These are phyloP conservation scores for Polypedilum vanderplanki DNA, from an alignment of 1,140 invertebrate genomes.

Conservation along the genomic window DNA sequence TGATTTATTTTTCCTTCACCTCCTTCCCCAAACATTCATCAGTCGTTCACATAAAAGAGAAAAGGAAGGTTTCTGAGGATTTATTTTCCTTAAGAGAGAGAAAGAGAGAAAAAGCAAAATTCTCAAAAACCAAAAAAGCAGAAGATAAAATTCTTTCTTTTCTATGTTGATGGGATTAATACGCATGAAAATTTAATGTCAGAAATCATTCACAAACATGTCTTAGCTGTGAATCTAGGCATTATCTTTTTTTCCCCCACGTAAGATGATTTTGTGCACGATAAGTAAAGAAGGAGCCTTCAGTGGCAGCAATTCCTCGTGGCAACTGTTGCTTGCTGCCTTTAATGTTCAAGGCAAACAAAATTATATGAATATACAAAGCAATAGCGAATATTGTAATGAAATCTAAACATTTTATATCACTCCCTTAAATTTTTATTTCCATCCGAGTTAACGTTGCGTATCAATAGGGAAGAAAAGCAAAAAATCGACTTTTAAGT, in stretches of 20 bases:
- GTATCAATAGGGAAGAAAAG: neutral
- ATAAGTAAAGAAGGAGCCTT: neutral
- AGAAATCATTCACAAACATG: slow-evolving; percentile 13
- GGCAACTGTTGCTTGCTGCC: slow-evolving; percentile 3
- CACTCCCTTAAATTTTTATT: slow-evolving; percentile 26
- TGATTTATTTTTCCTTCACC: too few relatives aligned
- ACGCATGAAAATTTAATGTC: slow-evolving; percentile 5
- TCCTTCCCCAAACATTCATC: too few relatives aligned
- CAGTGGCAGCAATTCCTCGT: neutral
- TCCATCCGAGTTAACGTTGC: neutral
- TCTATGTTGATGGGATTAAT: slow-evolving; percentile 1
- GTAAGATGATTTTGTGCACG: neutral
- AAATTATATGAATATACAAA: slow-evolving; percentile 1
- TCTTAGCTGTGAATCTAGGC: slow-evolving; percentile 10
- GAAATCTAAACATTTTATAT: slow-evolving; percentile 26
- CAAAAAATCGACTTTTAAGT: too few relatives aligned
- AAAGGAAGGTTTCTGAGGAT: too few relatives aligned
- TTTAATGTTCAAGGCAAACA: slow-evolving; percentile 17
- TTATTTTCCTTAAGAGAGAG: too few relatives aligned
- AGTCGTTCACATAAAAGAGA: too few relatives aligned
- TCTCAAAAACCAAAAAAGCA: too few relatives aligned
- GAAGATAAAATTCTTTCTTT: neutral
- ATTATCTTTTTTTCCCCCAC: neutral
- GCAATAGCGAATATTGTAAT: slow-evolving; percentile 30
- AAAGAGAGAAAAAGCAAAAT: too few relatives aligned